A percentile compares a stretch with the other conserved stretches of the same genome.
Conservation (phyloP, 2,113 vertebrate genomes). For the Oophaga pumilio region DNA sequence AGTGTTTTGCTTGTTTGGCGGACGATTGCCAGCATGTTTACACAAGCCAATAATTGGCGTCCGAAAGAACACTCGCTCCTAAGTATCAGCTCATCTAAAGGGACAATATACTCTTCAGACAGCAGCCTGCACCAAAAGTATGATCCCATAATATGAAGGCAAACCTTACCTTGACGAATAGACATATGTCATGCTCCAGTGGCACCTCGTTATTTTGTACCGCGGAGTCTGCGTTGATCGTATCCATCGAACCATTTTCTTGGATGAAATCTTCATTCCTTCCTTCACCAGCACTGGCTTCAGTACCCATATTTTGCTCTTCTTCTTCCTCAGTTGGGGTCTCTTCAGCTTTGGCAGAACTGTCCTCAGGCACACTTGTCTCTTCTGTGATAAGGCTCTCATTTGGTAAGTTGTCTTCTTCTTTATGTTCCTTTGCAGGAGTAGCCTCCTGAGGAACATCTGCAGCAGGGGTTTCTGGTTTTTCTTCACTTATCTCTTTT, state of each 20-base stretch:
- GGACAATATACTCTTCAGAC: too few relatives aligned
- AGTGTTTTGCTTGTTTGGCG: too few relatives aligned
- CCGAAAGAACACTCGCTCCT: too few relatives aligned
- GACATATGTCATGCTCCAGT: slow-evolving; percentile 45
- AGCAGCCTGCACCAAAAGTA: neutral
- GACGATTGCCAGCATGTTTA: too few relatives aligned
- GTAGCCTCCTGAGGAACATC: neutral
- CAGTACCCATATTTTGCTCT: neutral
- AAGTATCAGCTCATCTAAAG: too few relatives aligned
- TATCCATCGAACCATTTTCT: slow-evolving; percentile 28
- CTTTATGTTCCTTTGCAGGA: neutral
- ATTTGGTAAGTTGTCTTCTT: neutral
- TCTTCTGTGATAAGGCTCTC: neutral
- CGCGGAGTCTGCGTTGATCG: neutral
- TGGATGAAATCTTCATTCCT: neutral
- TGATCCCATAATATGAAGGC: neutral
- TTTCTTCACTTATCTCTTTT: neutral
- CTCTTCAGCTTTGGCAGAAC: neutral
- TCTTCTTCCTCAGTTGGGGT: neutral
- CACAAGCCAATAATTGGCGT: too few relatives aligned
- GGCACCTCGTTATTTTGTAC: neutral
- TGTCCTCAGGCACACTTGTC: neutral
- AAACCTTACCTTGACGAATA: slow-evolving; percentile 53
- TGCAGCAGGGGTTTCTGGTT: neutral
- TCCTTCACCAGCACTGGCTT: neutral